Percentiles rank a stretch among this genome's conserved stretches.
These are phyloP conservation scores for Nomada ruficornis DNA, from an alignment of 2,888 invertebrate genomes.

Conservation along the genomic window DNA sequence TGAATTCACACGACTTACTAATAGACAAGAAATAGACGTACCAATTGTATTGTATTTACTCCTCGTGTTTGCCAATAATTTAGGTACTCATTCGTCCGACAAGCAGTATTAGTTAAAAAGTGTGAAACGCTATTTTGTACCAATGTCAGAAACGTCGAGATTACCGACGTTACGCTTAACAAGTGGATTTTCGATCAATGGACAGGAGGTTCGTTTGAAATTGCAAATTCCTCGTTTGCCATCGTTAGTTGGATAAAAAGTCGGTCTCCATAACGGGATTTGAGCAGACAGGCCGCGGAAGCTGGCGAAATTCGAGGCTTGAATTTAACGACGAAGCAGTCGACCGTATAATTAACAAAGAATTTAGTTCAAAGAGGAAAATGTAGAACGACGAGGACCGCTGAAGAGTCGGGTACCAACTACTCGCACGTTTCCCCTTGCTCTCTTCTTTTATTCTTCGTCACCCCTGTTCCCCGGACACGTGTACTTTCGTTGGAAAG, in stretches of 20 bases:
- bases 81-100: background rate
- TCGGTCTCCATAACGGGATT: slow-evolving; percentile 42
- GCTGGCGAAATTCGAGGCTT: slow-evolving; percentile 63
- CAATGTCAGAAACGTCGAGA: background rate
- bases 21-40: too few species aligned
- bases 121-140: too few species aligned
- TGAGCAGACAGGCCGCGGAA: slow-evolving; percentile 22
- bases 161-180: background rate
- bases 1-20: too few species aligned
- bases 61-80: background rate
- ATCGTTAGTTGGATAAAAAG: slow-evolving; percentile 32
- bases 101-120: too few species aligned
- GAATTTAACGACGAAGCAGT: slow-evolving; percentile 73
- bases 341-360: slow-evolving; percentile 77
- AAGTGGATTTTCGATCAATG: slow-evolving; percentile 6
- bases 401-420: slow-evolving; percentile 52
- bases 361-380: slow-evolving; percentile 66
- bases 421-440: slow-evolving; percentile 50
- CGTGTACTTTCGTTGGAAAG: slow-evolving; percentile 27
- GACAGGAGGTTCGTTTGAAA: slow-evolving; percentile 15
- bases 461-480: slow-evolving; percentile 22
- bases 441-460: slow-evolving; percentile 45
- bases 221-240: slow-evolving; percentile 24
- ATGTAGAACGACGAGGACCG: slow-evolving; percentile 54
- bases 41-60: too few species aligned